Evolutionary conservation across 2,888 invertebrate genomes (phyloP), one percentile per base, ranked within the genome.

Genomic region (Habrosyne pyritoides): DNA sequence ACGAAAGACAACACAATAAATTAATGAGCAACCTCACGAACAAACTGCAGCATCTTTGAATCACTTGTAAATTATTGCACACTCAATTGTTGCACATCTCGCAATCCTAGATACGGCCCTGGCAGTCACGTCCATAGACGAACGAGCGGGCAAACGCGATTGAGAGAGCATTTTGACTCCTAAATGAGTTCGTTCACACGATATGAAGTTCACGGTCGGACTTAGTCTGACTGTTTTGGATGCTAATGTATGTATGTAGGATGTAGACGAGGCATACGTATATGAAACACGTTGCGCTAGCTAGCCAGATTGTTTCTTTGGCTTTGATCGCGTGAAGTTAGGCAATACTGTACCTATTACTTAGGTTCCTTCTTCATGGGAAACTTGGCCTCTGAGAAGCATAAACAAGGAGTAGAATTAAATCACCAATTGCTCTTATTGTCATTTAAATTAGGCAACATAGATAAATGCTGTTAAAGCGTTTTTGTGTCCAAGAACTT

Each of bases 151-250:
- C 68, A 66, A 68, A 71, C 65, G 67, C 76, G 73, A 75, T 75
- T 73, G 76, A 78, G 78, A 83, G 80, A 84, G 73, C 81, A 84
- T 88, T 87, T 84, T 75, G 86, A 87, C 83, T 86, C 80, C 80
- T 86, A 88, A 90, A 88, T 85, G 91, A 88, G 91, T 88, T 90
- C 89, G 81, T 90, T 91, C 84, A 87, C 87, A 84, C 83, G 66
- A 63, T 66, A 53, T 58, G 59, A 81, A 81, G 86, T 86, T 88
- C 86, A 86, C 75, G 86, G 86, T 74, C 86, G 77, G 59, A 61
- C 73, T 72, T 56, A 61, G 69, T 64, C 70, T 60, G 66, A 57
- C 71, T 77, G 71, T 69, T 81, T 79, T 73, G 67, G 69, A 79
- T 81, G 81, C 74, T 83, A 83, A 85, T 84, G 66, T 79, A 82